Percentiles rank a stretch among this genome's conserved stretches.
These are phyloP conservation scores for Tigriopus japonicus DNA, from an alignment of 1,140 invertebrate species.

Conservation along the genomic window DNA sequence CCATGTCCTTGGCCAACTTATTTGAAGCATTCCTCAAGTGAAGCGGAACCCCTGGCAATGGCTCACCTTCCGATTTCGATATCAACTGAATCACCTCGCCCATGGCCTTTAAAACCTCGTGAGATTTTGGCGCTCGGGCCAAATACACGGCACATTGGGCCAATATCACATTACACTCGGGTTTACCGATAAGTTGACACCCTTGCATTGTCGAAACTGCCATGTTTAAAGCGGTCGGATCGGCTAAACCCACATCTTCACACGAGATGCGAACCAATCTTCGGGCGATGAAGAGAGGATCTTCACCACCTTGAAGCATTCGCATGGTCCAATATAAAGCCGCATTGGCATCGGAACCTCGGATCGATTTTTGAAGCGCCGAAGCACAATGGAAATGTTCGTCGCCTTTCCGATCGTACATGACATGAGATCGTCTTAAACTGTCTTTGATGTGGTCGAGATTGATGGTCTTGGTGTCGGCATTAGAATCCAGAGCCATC, in stretches of 20 bases:
- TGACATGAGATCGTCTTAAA: constrained; percentile 42
- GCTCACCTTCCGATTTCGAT: constrained; percentile 40
- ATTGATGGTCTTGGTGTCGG: constrained; percentile 17
- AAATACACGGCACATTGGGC: constrained; percentile 55
- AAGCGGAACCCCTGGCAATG: constrained; percentile 44
- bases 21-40: constrained; percentile 60
- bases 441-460: constrained; percentile 22
- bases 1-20: constrained; percentile 52
- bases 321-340: constrained; percentile 61
- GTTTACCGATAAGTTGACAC: constrained; percentile 59
- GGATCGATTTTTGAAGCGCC: constrained; percentile 63
- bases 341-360: constrained; percentile 58
- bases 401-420: constrained; percentile 59
- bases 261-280: constrained; percentile 50
- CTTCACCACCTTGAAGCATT: constrained; percentile 59
- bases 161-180: constrained; percentile 53
- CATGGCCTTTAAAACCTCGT: constrained; percentile 45
- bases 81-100: constrained; percentile 38
- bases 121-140: constrained; percentile 51
- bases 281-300: constrained; percentile 58
- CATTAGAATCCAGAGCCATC: constrained; percentile 38
- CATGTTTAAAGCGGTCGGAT: constrained; percentile 34
- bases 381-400: constrained; percentile 67
- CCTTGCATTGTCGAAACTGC: constrained; percentile 52
- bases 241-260: constrained; percentile 46